Percentiles rank a stretch among this genome's conserved stretches.
phyloP scores from a whole-genome alignment of 2,113 vertebrate species.

The Ifrita kowaldi region DNA sequence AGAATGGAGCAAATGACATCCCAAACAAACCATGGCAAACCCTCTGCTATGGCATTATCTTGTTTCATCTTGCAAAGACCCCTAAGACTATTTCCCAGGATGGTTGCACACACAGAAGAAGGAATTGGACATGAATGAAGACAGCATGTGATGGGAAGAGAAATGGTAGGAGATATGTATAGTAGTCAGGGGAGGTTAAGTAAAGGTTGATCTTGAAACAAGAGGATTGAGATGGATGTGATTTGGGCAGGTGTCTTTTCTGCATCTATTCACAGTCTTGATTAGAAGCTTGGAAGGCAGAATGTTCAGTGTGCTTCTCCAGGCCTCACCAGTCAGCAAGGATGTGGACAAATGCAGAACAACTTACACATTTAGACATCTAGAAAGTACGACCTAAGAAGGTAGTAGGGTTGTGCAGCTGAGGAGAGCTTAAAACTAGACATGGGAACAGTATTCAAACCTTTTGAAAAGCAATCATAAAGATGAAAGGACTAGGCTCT shows the following conservation, averaged over 20 bases:
- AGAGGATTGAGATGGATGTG: neutral
- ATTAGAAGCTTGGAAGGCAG: neutral
- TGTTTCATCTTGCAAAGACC: neutral
- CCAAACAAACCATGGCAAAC: neutral
- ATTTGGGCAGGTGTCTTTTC: neutral
- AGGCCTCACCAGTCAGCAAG: neutral
- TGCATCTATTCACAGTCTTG: neutral
- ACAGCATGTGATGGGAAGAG: neutral
- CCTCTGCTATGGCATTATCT: neutral
- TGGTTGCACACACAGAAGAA: neutral
- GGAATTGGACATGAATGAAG: neutral
- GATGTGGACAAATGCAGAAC: neutral
- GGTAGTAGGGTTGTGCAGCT: neutral
- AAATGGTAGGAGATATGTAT: neutral
- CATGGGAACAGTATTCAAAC: neutral
- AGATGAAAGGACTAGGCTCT: neutral
- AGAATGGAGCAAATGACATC: neutral
- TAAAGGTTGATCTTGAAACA: fast-evolving
- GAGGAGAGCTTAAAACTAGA: neutral
- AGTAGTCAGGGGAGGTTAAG: neutral
- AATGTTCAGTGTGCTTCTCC: neutral
- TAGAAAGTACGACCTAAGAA: neutral
- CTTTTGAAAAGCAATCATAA: neutral
- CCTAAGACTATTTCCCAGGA: neutral
- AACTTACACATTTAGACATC: neutral